phyloP scores from a whole-genome alignment of 2,113 vertebrate genomes.

The Vicugna pacos region DNA sequence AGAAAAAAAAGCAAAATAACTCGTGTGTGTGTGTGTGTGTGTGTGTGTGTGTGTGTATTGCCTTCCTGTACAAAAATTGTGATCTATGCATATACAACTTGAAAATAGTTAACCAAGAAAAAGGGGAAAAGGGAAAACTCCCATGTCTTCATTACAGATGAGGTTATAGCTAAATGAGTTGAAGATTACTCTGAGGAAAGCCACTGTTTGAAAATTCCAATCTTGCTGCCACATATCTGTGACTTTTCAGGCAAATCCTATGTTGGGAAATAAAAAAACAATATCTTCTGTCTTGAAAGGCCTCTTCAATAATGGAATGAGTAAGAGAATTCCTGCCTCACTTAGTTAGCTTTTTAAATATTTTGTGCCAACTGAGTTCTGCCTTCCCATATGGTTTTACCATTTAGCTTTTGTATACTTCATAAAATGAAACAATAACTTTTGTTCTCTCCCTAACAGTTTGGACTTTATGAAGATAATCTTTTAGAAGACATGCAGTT shows the following conservation, averaged over 20 bases:
- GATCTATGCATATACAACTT: background rate
- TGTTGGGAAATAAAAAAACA: background rate
- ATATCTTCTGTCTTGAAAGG: constrained; percentile 21
- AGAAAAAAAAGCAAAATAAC: background rate
- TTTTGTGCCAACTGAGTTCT: constrained; percentile 11
- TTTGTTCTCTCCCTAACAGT: constrained; percentile 23
- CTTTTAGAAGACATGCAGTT: constrained; percentile 1
- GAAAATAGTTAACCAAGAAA: constrained; percentile 18
- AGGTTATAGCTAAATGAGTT: background rate
- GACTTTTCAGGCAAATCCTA: constrained; percentile 45
- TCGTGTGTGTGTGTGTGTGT: background rate
- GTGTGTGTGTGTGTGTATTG: background rate
- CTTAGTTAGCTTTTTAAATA: constrained; percentile 23
- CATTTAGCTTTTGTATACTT: background rate
- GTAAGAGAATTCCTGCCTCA: background rate
- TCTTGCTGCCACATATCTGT: background rate
- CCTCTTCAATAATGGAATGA: background rate
- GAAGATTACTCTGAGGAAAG: constrained; percentile 22
- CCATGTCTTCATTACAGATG: background rate
- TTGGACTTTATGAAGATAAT: background rate
- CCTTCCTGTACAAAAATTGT: background rate
- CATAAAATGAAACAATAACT: constrained; percentile 6
- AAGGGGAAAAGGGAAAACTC: background rate
- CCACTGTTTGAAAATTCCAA: constrained; percentile 28
- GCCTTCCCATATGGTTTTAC: background rate